Evolutionary conservation across 2,797 vertebrate species (phyloP).

Genomic region (Epinephelus awoara): DNA sequence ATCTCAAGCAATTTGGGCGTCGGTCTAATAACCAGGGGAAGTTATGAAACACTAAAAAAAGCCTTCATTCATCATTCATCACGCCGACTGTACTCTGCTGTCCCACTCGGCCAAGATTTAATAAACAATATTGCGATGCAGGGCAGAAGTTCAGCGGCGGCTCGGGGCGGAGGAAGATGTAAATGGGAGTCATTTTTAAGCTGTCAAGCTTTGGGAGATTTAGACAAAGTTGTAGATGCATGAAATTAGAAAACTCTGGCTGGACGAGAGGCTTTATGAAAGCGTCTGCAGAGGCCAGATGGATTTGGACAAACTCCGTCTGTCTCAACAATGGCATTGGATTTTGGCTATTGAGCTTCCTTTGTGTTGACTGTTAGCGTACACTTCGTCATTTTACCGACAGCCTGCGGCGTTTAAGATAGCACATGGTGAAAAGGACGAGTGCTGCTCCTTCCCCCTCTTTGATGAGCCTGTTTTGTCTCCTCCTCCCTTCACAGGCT

Average conservation of each 20-base stretch:
- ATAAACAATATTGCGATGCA: slow-evolving; percentile 71
- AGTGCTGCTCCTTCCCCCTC: background rate
- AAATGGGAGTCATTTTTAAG: slow-evolving; percentile 74
- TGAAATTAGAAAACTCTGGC: slow-evolving; percentile 70
- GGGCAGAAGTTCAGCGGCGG: slow-evolving; percentile 27
- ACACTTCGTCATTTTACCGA: slow-evolving; percentile 43
- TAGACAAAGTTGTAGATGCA: slow-evolving; percentile 69
- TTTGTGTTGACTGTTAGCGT: slow-evolving; percentile 20
- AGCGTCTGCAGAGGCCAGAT: slow-evolving; percentile 25
- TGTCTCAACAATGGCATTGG: slow-evolving; percentile 40
- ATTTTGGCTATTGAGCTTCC: slow-evolving; percentile 40
- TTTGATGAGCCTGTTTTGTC: slow-evolving; percentile 52
- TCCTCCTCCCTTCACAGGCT: slow-evolving; percentile 74
- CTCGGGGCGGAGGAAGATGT: slow-evolving; percentile 58
- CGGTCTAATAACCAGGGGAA: slow-evolving; percentile 64
- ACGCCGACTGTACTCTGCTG: slow-evolving; percentile 42
- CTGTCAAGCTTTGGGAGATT: slow-evolving; percentile 66
- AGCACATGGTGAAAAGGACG: slow-evolving; percentile 43
- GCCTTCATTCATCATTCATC: slow-evolving; percentile 66
- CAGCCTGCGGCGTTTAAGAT: slow-evolving; percentile 62
- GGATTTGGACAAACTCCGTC: slow-evolving; percentile 30
- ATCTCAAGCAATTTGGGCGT: slow-evolving; percentile 55
- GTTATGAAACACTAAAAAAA: slow-evolving; percentile 70
- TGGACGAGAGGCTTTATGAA: slow-evolving; percentile 33
- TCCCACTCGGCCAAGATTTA: slow-evolving; percentile 67